Evolutionary conservation across 1,140 invertebrate genomes (phyloP), one percentile per base, ranked within the genome.

Genomic region (Ips typographus): DNA sequence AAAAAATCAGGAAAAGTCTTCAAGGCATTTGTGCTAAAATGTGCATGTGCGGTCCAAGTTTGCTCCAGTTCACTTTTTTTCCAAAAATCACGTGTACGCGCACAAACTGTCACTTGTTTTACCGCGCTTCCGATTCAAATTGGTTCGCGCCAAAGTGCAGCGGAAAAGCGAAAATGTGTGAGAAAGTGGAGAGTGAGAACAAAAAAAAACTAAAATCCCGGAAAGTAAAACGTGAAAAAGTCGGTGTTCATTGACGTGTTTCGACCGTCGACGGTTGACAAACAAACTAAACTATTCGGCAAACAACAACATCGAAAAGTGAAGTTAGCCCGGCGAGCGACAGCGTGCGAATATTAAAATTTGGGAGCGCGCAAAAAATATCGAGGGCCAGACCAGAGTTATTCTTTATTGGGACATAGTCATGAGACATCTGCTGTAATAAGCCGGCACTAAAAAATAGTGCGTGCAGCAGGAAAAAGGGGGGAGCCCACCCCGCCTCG

Each of bases 361-460:
- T 79, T 77, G 37, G 75, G 79, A 77, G 75, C 77, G 79, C 78
- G 77, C 77, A 79, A 80, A 80, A 79, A 79, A 79, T 73, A 76
- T 73, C 72, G 52, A 56, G 51, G 60, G 22, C 22, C 22, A 22
- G 22, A 22, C 22, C 22, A 66, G 64, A 57, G 73, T 78, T 79
- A 80, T 80, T 79, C 79, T 80, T 80, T 80, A 80, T 80, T 80
- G 78, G 79, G 77, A 80, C 79, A 80, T 80, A 75, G 79, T 78
- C 77, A 80, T 80, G 79, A 80, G 79, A 80, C 79, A 80, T 80
- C 79, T 80, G 79, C 79, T 78, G 79, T 80, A 80, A 80, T 80
- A 80, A 80, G 78, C 78, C 76, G 75, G 75, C 79, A 80, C 79
- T 80, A 80, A 80, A 80, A 80, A 80, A 80, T 80, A 80, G 79